Base-by-base conservation (phyloP, 64 coral and sea anemone species). In the Montipora sp. region DNA sequence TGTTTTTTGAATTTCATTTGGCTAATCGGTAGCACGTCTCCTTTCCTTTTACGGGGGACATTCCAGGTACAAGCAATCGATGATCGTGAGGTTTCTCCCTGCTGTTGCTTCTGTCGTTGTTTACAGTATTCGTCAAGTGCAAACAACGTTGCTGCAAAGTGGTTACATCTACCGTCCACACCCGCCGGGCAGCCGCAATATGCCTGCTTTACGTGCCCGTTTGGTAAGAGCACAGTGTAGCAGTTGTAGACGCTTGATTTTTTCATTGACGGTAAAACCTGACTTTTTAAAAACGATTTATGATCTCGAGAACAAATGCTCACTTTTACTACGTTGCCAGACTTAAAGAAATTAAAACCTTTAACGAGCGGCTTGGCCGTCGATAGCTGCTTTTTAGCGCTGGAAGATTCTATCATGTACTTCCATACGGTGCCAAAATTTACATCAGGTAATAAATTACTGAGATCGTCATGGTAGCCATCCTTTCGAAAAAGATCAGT, bases 61-160 rank as follows among this genome's bases (percentile, higher is more conserved):
- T 89, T 94, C 68, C 78, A 89, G 13, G 66, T 83, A 36, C 92
- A 94, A 89, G 82, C 74, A 48, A 87, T 77, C 66, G 91, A 93
- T 48, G 91, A 87, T 73, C 82, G 87, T 51, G 91, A 87, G 50
- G 20, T 22, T 50, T 61, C 8, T 86, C 7, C 67, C 73, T 90
- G 51, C 51, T 53, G 51, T 53, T 53, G 51, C 51, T 53, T 53
- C 51, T 53, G 24, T 24, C 24, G 51, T 53, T 53, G 51, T 53
- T 53, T 53, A 53, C 51, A 53, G 51, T 53, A 53, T 53, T 53
- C 51, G 0, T 53, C 51, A 53, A 53, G 51, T 53, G 51, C 51
- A 53, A 53, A 53, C 51, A 53, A 53, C 51, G 51, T 53, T 53
- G 51, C 51, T 53, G 51, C 51, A 53, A 53, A 0, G 51, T 53